phyloP scores from a whole-genome alignment of 2,888 invertebrate genomes.

The Parelbella ahira region DNA sequence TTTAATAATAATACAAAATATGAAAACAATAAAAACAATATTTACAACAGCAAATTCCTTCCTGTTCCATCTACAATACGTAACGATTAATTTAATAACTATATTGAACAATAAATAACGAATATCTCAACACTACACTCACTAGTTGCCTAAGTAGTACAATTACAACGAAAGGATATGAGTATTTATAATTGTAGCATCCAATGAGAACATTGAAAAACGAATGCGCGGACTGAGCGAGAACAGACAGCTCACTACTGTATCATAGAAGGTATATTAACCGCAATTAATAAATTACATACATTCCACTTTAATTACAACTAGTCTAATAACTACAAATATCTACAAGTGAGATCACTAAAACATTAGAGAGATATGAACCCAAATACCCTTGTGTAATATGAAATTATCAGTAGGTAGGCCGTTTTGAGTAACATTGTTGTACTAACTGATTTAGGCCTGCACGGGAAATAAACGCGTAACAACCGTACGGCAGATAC shows the following conservation, averaged over 20 bases:
- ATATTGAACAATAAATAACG: slow-evolving; percentile 69
- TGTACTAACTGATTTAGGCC: slow-evolving; percentile 14
- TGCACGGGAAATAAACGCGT: too few relatives aligned
- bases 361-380: slow-evolving; percentile 34
- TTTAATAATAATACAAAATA: slow-evolving; percentile 60
- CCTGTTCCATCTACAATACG: slow-evolving; percentile 47
- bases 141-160: slow-evolving; percentile 38
- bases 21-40: slow-evolving; percentile 66
- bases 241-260: too few relatives aligned
- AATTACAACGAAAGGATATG: slow-evolving; percentile 38
- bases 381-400: too few relatives aligned
- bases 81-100: slow-evolving; percentile 51
- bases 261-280: too few relatives aligned
- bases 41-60: slow-evolving; percentile 56
- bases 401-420: neutral
- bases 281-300: neutral
- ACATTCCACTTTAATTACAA: slow-evolving; percentile 10
- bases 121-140: slow-evolving; percentile 30
- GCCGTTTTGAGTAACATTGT: too few relatives aligned
- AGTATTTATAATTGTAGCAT: slow-evolving; percentile 23
- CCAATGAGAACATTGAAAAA: too few relatives aligned
- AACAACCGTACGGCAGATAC: too few relatives aligned
- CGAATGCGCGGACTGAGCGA: too few relatives aligned
- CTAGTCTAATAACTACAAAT: slow-evolving; percentile 27
- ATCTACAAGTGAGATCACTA: slow-evolving; percentile 62